Evolutionary conservation across 2,113 vertebrate species (phyloP), one percentile per base, ranked within the genome.

Genomic region (Sinocyclocheilus anshuiensis): DNA sequence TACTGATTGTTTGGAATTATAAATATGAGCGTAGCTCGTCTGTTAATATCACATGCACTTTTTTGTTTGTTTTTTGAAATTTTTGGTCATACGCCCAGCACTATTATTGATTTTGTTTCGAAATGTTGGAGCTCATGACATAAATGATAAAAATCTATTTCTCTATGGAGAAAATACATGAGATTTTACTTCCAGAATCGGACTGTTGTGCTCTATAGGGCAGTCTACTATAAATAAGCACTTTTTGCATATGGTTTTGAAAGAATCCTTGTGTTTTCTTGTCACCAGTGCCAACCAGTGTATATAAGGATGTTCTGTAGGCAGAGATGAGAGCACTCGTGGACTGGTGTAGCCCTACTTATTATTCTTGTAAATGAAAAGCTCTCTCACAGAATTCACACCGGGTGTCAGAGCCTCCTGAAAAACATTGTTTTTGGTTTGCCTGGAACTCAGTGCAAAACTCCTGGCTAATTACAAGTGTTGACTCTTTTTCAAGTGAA

Each of bases 401-500:
- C 53, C 6, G 4, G 53, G 0, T 36, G 6, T 26, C 74, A 11
- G 29, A 57, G 15, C 7, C 61, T 39, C 24, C 77, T 80, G 29
- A 81, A 59, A 24, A 26, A 12, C 11, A 2, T 24, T 65, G 18
- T 11, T 26, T 85, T 71, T 22, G 20, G 24, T 48, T 39, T n/a
- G 42, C 57, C 4, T 42, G 55, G 42, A 50, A 24, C 33, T 74
- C 5, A 36, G 36, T 0, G 18, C n/a, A 80, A 69, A 84, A 29
- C 59, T n/a, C 86, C 81, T 85, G 82, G 91, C 90, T 93, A 91
- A 93, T 93, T 91, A 93, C 87, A 87, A 90, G 87, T 42, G 80
- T 88, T 85, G 90, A 84, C 87, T 45, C 78, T 85, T 91, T 90
- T 92, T 33, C 89, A 89, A 89, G 86, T 93, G 93, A 95, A 95